Conservation (phyloP, 2,888 invertebrate species). For the Rutpela maculata region DNA sequence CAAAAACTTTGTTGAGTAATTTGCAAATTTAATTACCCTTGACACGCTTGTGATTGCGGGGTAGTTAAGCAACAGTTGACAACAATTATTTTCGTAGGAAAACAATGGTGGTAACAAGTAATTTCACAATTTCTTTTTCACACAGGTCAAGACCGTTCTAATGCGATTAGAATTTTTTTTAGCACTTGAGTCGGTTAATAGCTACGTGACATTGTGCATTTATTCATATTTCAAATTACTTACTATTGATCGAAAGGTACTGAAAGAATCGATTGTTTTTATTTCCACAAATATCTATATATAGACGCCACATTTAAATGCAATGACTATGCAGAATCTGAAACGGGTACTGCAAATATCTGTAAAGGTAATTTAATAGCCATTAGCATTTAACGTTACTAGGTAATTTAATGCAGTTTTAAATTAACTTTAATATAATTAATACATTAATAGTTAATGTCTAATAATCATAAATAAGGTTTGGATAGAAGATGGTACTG, state of each 20-base stretch:
- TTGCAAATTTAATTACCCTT: slow-evolving; percentile 15
- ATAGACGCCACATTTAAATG: neutral
- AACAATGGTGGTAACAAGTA: slow-evolving; percentile 8
- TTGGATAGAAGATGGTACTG: too few species aligned
- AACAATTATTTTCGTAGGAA: neutral
- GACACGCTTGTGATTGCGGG: slow-evolving; percentile 4
- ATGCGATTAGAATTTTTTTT: neutral
- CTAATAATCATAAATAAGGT: too few species aligned
- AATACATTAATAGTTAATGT: too few species aligned
- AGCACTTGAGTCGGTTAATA: neutral
- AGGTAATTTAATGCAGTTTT: neutral
- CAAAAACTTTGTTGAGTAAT: neutral
- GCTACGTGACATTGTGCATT: neutral
- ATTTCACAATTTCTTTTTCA: slow-evolving; percentile 19
- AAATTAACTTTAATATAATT: too few species aligned
- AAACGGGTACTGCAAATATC: neutral
- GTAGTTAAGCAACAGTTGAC: slow-evolving; percentile 8
- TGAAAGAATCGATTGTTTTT: neutral
- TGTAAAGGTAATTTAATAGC: neutral
- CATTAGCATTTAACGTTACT: neutral
- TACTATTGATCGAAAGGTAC: neutral
- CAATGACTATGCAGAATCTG: neutral
- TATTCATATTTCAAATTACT: neutral
- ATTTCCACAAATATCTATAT: neutral
- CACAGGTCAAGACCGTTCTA: slow-evolving; percentile 10